phyloP scores from a whole-genome alignment of 2,113 vertebrate genomes.

The Cynocephalus volans region DNA sequence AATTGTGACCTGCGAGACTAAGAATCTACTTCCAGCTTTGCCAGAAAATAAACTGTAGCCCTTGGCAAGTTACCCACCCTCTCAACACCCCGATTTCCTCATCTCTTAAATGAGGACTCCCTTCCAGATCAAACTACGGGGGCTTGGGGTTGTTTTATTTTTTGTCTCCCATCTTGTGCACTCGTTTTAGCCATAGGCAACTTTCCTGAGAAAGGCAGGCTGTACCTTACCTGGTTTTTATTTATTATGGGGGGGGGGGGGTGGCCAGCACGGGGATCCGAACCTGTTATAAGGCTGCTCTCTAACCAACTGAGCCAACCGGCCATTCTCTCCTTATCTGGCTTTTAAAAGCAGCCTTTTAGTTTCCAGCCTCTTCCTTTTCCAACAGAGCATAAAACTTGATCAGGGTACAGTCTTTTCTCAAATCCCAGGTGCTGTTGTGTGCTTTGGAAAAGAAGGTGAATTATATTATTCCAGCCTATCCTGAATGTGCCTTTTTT shows the following conservation, averaged over 20 bases:
- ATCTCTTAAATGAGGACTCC: background rate
- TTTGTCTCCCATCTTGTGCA: background rate
- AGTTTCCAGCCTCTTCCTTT: background rate
- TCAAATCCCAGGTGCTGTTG: background rate
- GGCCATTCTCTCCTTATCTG: background rate
- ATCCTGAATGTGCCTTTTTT: background rate
- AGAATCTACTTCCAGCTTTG: conserved; percentile 1
- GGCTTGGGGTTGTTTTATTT: background rate
- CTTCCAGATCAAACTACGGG: background rate
- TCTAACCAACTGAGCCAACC: too few relatives aligned
- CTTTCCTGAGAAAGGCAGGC: background rate
- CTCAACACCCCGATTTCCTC: background rate
- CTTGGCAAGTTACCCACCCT: background rate
- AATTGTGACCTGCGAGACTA: conserved; percentile 13
- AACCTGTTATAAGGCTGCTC: too few relatives aligned
- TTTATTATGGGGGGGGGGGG: too few relatives aligned
- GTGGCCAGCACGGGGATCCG: too few relatives aligned
- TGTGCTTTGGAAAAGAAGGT: background rate
- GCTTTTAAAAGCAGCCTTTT: background rate
- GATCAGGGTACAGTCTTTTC: background rate
- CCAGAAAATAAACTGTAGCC: background rate
- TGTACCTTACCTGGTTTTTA: background rate
- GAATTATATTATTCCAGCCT: background rate
- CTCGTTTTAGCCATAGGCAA: background rate
- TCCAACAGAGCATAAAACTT: background rate